Percentiles rank a stretch among this genome's conserved stretches.
Conservation (phyloP, 2,888 invertebrate species). For the Toxonevra muliebris region DNA sequence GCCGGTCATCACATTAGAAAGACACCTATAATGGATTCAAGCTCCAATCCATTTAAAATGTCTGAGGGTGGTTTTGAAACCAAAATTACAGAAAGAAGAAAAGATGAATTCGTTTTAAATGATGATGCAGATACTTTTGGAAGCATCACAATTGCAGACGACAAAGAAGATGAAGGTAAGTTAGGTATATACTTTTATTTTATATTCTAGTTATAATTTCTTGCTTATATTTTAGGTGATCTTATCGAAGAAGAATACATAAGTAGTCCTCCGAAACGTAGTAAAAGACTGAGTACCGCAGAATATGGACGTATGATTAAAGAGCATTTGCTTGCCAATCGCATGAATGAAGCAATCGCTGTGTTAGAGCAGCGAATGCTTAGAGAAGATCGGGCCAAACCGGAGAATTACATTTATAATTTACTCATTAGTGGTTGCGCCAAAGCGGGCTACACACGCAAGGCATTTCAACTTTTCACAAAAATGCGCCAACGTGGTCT, state of each 20-base stretch:
- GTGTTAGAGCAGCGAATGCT: conserved; percentile 81
- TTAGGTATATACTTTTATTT: background rate
- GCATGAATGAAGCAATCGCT: conserved; percentile 80
- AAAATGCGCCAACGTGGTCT: conserved; percentile 82
- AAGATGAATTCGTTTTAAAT: conserved; percentile 9
- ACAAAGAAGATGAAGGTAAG: conserved; percentile 37
- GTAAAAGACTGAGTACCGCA: conserved; percentile 69
- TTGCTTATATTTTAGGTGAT: conserved; percentile 66
- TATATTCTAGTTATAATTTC: background rate
- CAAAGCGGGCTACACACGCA: conserved; percentile 82
- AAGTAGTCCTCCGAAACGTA: conserved; percentile 66
- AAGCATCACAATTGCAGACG: conserved; percentile 38
- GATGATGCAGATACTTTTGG: conserved; percentile 55
- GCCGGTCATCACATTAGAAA: too few relatives aligned
- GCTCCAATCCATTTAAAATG: background rate
- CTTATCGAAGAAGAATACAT: conserved; percentile 69
- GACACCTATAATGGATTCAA: too few relatives aligned
- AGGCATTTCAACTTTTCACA: conserved; percentile 84
- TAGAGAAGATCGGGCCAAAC: conserved; percentile 80
- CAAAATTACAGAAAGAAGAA: conserved; percentile 5
- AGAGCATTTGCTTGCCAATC: conserved; percentile 70
- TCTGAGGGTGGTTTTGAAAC: background rate
- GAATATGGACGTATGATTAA: conserved; percentile 80
- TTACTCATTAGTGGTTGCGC: conserved; percentile 86
- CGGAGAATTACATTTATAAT: conserved; percentile 82